A percentile compares a stretch with the other conserved stretches of the same genome.
phyloP scores from a whole-genome alignment of 2,888 invertebrate species.

The Cotesia congregata region DNA sequence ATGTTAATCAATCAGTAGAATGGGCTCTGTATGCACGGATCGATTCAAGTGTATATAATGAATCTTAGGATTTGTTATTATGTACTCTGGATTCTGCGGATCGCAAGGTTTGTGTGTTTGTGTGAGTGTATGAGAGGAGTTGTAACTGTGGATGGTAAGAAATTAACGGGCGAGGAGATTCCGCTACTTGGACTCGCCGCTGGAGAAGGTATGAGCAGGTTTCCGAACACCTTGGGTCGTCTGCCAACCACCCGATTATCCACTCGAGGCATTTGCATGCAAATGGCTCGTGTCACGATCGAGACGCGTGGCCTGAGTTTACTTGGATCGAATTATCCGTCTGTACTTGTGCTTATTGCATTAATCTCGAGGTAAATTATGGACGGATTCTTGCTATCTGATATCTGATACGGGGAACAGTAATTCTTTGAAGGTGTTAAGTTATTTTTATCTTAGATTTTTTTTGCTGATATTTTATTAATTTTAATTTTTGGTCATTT shows the following conservation, averaged over 20 bases:
- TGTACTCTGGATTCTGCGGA: too few species aligned
- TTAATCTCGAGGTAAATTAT: too few species aligned
- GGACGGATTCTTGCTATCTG: conserved; percentile 39
- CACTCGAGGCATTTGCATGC: conserved; percentile 48
- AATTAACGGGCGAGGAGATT: too few species aligned
- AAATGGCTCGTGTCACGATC: conserved; percentile 49
- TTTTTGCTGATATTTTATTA: too few species aligned
- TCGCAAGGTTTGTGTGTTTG: too few species aligned
- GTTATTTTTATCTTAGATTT: too few species aligned
- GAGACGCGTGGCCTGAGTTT: conserved; percentile 38
- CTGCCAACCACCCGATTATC: conserved; percentile 38
- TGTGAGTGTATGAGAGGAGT: too few species aligned
- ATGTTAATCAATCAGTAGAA: conserved; percentile 50
- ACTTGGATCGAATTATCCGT: background rate
- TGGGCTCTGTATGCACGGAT: conserved; percentile 37
- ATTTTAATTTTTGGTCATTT: background rate
- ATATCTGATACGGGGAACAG: background rate
- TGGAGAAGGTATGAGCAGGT: conserved; percentile 36
- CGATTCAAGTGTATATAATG: too few species aligned
- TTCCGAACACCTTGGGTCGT: conserved; percentile 12
- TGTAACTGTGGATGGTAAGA: too few species aligned
- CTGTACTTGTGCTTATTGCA: background rate
- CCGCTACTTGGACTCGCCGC: too few species aligned
- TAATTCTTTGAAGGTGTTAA: too few species aligned
- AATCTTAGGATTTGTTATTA: too few species aligned